Conservation (phyloP, 2,797 vertebrate genomes). For the Ctenosaura bakeri region DNA sequence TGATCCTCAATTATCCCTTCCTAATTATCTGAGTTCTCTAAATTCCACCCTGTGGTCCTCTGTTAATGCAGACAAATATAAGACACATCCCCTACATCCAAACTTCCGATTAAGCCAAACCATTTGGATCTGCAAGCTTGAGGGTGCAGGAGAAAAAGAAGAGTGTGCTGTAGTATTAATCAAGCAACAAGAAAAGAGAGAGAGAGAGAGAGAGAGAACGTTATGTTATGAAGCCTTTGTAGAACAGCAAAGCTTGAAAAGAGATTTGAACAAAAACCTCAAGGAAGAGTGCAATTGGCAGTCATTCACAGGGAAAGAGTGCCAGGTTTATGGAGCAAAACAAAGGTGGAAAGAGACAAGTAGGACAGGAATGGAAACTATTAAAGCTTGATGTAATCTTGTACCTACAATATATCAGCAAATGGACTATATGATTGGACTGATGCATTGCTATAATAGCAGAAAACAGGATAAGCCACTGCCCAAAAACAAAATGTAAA, state of each 20-base stretch:
- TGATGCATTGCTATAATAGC: background rate
- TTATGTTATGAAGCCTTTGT: constrained; percentile 15
- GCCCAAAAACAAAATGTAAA: background rate
- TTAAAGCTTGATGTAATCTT: background rate
- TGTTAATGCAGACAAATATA: constrained; percentile 7
- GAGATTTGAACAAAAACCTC: background rate
- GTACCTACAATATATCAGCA: background rate
- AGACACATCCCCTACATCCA: background rate
- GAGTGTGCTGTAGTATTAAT: background rate
- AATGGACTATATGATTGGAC: too few species aligned
- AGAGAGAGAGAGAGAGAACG: background rate
- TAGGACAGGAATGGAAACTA: background rate
- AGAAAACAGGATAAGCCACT: background rate
- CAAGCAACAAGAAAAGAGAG: background rate
- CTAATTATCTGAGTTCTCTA: constrained; percentile 17
- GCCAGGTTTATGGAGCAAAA: background rate
- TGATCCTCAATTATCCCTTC: background rate
- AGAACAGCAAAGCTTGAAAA: background rate
- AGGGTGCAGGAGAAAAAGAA: background rate
- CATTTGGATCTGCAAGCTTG: background rate
- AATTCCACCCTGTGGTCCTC: constrained; percentile 1
- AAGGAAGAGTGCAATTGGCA: background rate
- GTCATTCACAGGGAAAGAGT: background rate
- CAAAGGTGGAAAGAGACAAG: background rate
- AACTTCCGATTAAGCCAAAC: background rate